A percentile compares a stretch with the other conserved stretches of the same genome.
Conservation (phyloP, 2,888 invertebrate species). For the Sycophila texana region DNA sequence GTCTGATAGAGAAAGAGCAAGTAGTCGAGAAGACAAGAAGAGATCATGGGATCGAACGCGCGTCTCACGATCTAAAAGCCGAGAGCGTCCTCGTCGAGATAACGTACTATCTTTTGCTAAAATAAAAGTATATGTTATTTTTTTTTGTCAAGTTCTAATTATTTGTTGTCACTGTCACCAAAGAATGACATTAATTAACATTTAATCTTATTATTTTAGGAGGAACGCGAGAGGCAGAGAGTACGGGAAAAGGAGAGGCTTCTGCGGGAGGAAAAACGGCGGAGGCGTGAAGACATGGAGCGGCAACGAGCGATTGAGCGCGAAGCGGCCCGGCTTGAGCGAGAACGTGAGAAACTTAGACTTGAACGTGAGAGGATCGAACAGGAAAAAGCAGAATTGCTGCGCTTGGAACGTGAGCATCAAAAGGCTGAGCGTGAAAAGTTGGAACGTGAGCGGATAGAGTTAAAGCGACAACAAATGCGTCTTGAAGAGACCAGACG, state of each 20-base stretch:
- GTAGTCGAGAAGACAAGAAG: constrained; percentile 70
- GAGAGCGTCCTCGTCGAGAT: constrained; percentile 77
- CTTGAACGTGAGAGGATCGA: constrained; percentile 92
- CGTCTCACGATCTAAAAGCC: constrained; percentile 67
- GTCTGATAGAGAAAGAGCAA: constrained; percentile 72
- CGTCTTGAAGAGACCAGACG: constrained; percentile 71
- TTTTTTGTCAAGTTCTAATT: constrained; percentile 34
- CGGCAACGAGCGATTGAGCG: constrained; percentile 88
- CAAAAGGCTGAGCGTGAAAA: constrained; percentile 86
- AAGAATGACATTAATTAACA: not conserved
- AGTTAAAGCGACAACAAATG: constrained; percentile 88
- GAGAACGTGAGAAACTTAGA: constrained; percentile 88
- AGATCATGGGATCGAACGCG: constrained; percentile 70
- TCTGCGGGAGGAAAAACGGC: constrained; percentile 87
- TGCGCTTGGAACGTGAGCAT: constrained; percentile 89
- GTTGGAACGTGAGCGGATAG: constrained; percentile 87
- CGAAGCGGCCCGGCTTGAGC: constrained; percentile 88
- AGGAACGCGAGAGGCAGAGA: constrained; percentile 85
- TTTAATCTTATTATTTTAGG: constrained; percentile 74
- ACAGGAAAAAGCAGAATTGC: constrained; percentile 89
- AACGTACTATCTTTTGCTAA: constrained; percentile 88
- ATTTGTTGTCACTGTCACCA: not conserved
- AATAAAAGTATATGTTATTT: constrained; percentile 80
- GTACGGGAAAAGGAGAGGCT: constrained; percentile 87
- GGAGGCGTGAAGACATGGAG: constrained; percentile 86